Conservation (phyloP, 2,797 vertebrate genomes). For the Rhynchonycteris naso region DNA sequence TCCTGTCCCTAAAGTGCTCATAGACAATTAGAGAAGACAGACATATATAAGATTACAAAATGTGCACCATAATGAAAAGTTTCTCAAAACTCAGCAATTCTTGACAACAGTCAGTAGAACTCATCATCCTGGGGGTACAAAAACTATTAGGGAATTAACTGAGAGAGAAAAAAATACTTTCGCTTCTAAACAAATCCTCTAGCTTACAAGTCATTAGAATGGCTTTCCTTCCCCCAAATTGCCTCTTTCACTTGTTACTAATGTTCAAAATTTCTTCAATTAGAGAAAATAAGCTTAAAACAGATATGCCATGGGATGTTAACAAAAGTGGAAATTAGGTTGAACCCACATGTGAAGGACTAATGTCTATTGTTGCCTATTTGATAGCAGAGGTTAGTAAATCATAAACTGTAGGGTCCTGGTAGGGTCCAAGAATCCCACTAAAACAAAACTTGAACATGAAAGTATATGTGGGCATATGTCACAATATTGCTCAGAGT, state of each 20-base stretch:
- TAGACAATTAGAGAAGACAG: neutral
- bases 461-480: neutral
- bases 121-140: neutral
- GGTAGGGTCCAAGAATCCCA: neutral
- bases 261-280: constrained; percentile 56
- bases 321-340: constrained; percentile 54
- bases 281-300: constrained; percentile 70
- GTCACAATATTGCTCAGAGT: neutral
- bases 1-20: neutral
- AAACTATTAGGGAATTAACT: neutral
- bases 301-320: constrained; percentile 36
- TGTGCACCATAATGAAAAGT: neutral
- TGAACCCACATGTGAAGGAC: neutral
- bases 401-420: neutral
- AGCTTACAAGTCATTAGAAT: constrained; percentile 45
- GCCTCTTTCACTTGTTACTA: constrained; percentile 50
- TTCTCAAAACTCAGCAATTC: constrained; percentile 1
- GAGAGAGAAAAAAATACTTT: constrained; percentile 18
- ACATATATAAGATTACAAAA: neutral
- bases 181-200: neutral
- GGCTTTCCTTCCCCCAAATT: neutral
- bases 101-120: neutral
- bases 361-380: constrained; percentile 6
- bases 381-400: neutral
- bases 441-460: neutral